phyloP scores from a whole-genome alignment of 2,113 vertebrate species.

The Donacobius atricapilla region DNA sequence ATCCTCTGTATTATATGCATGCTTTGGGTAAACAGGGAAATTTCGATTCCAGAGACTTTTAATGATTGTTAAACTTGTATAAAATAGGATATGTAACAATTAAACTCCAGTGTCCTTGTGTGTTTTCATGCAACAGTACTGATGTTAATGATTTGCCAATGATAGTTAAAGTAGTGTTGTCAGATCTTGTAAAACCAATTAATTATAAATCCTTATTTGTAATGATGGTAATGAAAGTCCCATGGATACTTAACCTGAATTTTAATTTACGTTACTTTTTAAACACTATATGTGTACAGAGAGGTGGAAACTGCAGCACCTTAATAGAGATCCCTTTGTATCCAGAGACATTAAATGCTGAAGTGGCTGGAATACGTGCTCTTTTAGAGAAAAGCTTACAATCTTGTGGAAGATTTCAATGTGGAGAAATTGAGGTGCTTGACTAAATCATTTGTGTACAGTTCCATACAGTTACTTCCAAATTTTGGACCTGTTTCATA shows the following conservation, averaged over 20 bases:
- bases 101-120: not conserved
- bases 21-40: not conserved
- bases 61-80: not conserved
- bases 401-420: not conserved
- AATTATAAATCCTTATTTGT: not conserved
- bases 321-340: not conserved
- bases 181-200: not conserved
- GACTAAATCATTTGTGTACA: not conserved
- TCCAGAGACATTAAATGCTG: not conserved
- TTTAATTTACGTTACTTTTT: not conserved
- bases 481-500: not conserved
- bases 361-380: not conserved
- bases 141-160: not conserved
- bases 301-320: not conserved
- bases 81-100: not conserved
- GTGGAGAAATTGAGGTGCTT: not conserved
- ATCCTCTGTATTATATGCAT: not conserved
- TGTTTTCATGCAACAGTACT: not conserved
- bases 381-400: not conserved
- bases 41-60: not conserved
- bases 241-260: not conserved
- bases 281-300: not conserved
- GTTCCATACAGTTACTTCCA: not conserved
- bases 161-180: not conserved
- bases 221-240: not conserved